phyloP scores from a whole-genome alignment of 2,888 invertebrate genomes.

The Drosophila antonietae region DNA sequence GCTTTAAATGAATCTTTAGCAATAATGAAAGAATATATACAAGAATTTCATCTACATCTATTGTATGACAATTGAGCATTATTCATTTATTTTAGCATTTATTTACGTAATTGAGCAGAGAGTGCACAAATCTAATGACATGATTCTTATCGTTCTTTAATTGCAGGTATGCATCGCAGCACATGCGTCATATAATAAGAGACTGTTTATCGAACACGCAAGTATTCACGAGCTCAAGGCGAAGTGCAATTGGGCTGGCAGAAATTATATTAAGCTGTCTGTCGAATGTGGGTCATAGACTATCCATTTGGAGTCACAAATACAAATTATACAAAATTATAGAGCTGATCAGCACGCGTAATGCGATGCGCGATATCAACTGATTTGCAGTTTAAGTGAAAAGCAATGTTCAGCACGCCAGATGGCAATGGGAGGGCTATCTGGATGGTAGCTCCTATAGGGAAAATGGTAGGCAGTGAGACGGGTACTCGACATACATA shows the following conservation, averaged over 20 bases:
- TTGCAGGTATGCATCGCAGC: slow-evolving; percentile 48
- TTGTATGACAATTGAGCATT: background rate
- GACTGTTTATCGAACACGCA: slow-evolving; percentile 30
- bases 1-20: too few species aligned
- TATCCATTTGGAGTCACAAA: slow-evolving; percentile 57
- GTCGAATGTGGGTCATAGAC: slow-evolving; percentile 63
- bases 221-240: slow-evolving; percentile 25
- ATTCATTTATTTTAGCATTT: background rate
- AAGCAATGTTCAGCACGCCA: slow-evolving; percentile 36
- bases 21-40: too few species aligned
- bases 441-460: background rate
- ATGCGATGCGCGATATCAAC: slow-evolving; percentile 23
- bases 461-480: background rate
- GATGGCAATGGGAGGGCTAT: background rate
- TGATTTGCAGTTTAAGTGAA: slow-evolving; percentile 48
- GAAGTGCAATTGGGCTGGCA: slow-evolving; percentile 15
- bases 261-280: slow-evolving; percentile 40
- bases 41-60: background rate
- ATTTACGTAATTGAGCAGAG: background rate
- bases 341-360: slow-evolving; percentile 29
- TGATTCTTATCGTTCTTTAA: slow-evolving; percentile 12
- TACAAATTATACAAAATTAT: slow-evolving; percentile 51
- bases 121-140: background rate
- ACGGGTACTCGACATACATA: background rate
- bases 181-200: background rate